Conservation (phyloP, 2,888 invertebrate genomes). For the Diploptera punctata region DNA sequence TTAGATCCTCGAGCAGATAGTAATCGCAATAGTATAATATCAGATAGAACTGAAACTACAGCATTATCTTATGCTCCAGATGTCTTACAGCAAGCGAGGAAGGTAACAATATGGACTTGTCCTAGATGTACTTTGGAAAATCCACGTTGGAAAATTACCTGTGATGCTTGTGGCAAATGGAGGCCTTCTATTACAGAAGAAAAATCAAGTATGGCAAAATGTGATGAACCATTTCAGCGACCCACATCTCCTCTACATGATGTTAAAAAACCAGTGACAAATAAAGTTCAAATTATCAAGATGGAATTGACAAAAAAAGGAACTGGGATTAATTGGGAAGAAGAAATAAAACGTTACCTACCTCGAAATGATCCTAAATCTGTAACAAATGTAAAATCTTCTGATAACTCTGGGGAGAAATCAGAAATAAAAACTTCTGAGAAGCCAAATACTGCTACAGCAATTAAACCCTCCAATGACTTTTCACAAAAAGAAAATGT, state of each 20-base stretch:
- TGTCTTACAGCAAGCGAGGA: slow-evolving; percentile 7
- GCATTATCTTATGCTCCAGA: neutral
- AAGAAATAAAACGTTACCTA: slow-evolving; percentile 48
- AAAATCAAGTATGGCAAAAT: neutral
- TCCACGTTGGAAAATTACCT: slow-evolving; percentile 66
- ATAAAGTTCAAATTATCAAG: neutral
- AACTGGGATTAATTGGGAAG: slow-evolving; percentile 46
- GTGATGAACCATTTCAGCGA: slow-evolving; percentile 22
- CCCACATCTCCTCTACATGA: slow-evolving; percentile 22
- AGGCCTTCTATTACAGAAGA: slow-evolving; percentile 53
- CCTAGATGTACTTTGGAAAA: slow-evolving; percentile 66
- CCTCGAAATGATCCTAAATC: slow-evolving; percentile 27
- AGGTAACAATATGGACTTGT: slow-evolving; percentile 60
- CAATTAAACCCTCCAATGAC: neutral
- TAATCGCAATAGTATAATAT: slow-evolving; percentile 11
- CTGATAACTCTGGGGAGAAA: neutral
- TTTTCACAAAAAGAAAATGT: neutral
- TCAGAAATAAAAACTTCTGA: neutral
- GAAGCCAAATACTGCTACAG: slow-evolving; percentile 27
- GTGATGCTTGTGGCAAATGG: slow-evolving; percentile 65
- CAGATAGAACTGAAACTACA: neutral
- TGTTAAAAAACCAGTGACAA: neutral
- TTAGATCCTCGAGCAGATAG: slow-evolving; percentile 29
- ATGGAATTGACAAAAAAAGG: slow-evolving; percentile 26
- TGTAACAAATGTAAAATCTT: neutral